Conservation (phyloP, 2,888 invertebrate genomes). For the Epirrhoe alternata region DNA sequence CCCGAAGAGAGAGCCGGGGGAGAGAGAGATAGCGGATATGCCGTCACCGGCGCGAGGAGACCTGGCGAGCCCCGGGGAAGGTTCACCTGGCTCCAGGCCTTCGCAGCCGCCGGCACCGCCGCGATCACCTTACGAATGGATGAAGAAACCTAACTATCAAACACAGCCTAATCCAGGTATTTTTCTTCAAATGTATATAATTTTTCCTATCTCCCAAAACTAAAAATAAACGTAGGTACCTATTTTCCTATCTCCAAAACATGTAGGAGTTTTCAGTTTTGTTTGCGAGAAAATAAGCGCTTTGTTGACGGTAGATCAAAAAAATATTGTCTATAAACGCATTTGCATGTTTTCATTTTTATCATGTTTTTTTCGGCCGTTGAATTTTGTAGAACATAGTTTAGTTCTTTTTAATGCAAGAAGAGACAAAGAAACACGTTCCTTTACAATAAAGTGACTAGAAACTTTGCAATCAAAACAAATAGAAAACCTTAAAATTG, state of each 20-base stretch:
- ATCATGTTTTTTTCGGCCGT: background rate
- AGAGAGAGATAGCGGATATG: slow-evolving; percentile 75
- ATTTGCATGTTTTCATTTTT: background rate
- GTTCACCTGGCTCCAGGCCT: slow-evolving; percentile 80
- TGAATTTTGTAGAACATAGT: background rate
- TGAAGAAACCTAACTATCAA: slow-evolving; percentile 95
- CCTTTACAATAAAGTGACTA: too few relatives aligned
- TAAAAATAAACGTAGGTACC: too few relatives aligned
- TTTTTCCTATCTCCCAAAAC: background rate
- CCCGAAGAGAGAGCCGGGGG: slow-evolving; percentile 75
- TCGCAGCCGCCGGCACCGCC: slow-evolving; percentile 88
- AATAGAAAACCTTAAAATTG: too few relatives aligned
- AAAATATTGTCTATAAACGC: slow-evolving; percentile 1
- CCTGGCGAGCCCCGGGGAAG: slow-evolving; percentile 83
- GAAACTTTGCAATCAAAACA: too few relatives aligned
- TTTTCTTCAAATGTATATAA: background rate
- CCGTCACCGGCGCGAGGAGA: slow-evolving; percentile 82
- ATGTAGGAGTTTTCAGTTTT: background rate
- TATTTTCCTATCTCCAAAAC: background rate
- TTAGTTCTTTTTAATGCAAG: too few relatives aligned
- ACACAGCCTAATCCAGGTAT: slow-evolving; percentile 93
- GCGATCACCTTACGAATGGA: slow-evolving; percentile 95
- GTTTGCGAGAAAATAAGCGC: background rate
- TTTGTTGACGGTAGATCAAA: slow-evolving; percentile 12
- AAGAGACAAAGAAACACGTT: too few relatives aligned